Evolutionary conservation across 2,113 vertebrate genomes (phyloP).

Genomic region (Oceanites oceanicus): DNA sequence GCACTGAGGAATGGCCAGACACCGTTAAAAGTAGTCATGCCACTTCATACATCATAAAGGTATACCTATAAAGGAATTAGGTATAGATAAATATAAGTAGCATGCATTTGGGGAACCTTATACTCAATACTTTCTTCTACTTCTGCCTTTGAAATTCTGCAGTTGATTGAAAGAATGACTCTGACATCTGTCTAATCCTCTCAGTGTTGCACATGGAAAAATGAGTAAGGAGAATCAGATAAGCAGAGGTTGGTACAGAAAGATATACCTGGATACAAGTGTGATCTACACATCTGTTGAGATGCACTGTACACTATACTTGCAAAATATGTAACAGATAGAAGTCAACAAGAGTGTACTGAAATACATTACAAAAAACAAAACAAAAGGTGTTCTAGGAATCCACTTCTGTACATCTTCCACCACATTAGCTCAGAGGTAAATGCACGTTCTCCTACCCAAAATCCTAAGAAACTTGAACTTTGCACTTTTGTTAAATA

Average conservation of each 20-base stretch:
- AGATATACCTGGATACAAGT: not conserved
- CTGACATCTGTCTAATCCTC: not conserved
- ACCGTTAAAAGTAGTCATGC: not conserved
- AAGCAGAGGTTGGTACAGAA: not conserved
- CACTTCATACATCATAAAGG: not conserved
- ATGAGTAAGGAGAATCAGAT: not conserved
- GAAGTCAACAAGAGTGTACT: not conserved
- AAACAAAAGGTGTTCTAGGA: not conserved
- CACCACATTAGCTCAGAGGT: not conserved
- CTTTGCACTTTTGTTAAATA: not conserved
- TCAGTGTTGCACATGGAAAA: not conserved
- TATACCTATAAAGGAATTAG: not conserved
- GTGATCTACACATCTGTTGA: not conserved
- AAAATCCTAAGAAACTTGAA: not conserved
- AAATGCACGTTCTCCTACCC: not conserved
- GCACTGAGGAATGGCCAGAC: not conserved
- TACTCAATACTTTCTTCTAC: not conserved
- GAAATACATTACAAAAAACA: not conserved
- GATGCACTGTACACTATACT: not conserved
- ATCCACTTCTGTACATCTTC: not conserved
- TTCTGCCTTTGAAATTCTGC: not conserved
- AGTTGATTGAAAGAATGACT: not conserved
- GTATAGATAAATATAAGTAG: not conserved
- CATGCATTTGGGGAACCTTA: not conserved
- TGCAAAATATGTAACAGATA: not conserved